Evolutionary conservation across 2,113 vertebrate genomes (phyloP).

Genomic region (Anolis sagrei): DNA sequence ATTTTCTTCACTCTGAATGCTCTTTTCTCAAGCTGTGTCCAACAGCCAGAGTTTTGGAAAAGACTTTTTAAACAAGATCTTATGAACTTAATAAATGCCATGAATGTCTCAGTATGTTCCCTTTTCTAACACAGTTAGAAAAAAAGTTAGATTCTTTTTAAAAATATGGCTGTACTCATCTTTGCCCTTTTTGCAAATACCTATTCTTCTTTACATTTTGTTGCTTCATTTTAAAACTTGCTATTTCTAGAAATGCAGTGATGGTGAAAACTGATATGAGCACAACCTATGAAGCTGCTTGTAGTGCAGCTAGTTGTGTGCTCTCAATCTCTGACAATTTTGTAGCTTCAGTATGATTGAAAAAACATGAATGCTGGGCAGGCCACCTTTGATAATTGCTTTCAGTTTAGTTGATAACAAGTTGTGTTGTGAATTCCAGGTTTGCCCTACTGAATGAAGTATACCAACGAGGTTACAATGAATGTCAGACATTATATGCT

Average conservation of each 20-base stretch:
- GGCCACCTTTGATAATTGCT: neutral
- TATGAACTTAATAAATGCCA: no score
- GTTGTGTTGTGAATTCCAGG: neutral
- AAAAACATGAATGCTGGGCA: neutral
- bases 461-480: neutral
- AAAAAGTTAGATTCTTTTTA: no score
- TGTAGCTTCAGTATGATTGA: neutral
- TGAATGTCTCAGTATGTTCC: neutral
- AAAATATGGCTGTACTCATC: neutral
- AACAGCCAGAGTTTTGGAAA: no score
- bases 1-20: no score
- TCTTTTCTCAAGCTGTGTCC: no score
- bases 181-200: neutral
- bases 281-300: neutral
- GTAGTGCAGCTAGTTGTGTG: no score
- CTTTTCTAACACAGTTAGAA: neutral
- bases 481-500: neutral
- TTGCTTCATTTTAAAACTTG: neutral
- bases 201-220: neutral
- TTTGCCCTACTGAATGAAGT: neutral
- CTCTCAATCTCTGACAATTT: neutral
- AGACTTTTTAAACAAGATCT: no score
- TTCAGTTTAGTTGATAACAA: neutral
- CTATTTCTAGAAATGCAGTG: neutral
- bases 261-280: neutral